These are phyloP conservation scores for Acronicta psi DNA, from an alignment of 2,888 invertebrate species.

Conservation along the genomic window DNA sequence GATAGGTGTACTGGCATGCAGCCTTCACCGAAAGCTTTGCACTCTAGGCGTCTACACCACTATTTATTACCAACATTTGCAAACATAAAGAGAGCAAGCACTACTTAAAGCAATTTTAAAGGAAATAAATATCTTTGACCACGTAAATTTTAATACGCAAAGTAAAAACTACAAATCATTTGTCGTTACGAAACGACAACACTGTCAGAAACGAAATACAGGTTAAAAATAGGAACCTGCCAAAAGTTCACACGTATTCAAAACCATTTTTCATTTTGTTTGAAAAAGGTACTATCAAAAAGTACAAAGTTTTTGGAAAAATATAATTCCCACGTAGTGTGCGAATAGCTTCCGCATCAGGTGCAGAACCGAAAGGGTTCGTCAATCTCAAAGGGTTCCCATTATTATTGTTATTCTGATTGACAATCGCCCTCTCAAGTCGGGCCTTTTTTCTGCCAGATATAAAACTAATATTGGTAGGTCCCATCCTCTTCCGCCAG, in stretches of 20 bases:
- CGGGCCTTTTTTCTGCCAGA: constrained; percentile 82
- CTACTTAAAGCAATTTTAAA: background rate
- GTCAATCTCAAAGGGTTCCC: constrained; percentile 80
- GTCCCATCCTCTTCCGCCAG: constrained; percentile 88
- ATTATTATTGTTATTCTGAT: constrained; percentile 85
- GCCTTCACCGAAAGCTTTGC: constrained; percentile 41
- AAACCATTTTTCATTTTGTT: constrained; percentile 39
- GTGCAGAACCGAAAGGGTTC: constrained; percentile 84
- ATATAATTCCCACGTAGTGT: constrained; percentile 80
- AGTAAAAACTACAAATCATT: background rate
- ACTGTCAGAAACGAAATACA: constrained; percentile 7
- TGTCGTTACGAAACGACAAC: background rate
- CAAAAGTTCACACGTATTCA: constrained; percentile 35
- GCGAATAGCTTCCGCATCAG: constrained; percentile 88
- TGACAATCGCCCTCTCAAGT: constrained; percentile 84
- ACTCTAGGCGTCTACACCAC: constrained; percentile 11
- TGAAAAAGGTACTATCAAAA: constrained; percentile 46
- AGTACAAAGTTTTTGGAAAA: constrained; percentile 54
- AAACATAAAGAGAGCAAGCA: background rate
- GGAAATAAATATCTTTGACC: background rate
- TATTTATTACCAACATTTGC: constrained; percentile 11
- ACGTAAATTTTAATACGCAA: background rate
- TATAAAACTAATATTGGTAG: constrained; percentile 89
- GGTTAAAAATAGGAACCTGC: constrained; percentile 15
- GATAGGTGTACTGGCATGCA: constrained; percentile 62